Conservation (phyloP, 2,888 invertebrate genomes). For the Oxycera nigricornis region DNA sequence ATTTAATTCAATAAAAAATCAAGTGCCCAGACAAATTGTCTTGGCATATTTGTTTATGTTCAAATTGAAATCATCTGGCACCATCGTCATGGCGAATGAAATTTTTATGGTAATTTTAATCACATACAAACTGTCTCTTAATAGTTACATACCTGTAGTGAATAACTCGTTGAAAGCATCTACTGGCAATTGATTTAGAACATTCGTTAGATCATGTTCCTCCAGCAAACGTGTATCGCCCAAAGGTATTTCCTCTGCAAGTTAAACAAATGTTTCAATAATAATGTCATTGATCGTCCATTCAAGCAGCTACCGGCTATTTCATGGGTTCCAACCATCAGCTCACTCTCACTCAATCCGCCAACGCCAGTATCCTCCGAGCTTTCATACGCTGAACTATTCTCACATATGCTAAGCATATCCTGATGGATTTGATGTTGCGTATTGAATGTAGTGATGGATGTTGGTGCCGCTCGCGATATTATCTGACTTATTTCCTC, state of each 20-base stretch:
- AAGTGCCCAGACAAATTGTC: too few relatives aligned
- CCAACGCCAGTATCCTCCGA: slow-evolving; percentile 69
- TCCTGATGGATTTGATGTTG: slow-evolving; percentile 56
- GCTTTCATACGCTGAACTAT: slow-evolving; percentile 70
- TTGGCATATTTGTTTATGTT: too few relatives aligned
- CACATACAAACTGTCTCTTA: too few relatives aligned
- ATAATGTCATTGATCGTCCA: not conserved
- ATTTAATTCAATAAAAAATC: too few relatives aligned
- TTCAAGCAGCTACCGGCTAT: slow-evolving; percentile 54
- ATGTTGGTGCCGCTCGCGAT: slow-evolving; percentile 48
- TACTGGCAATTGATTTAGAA: slow-evolving; percentile 78
- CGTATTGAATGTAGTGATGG: slow-evolving; percentile 21
- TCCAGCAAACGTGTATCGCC: slow-evolving; percentile 69
- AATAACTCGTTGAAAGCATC: slow-evolving; percentile 86
- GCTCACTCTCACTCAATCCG: slow-evolving; percentile 68
- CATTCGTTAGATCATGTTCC: slow-evolving; percentile 78
- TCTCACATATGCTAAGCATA: slow-evolving; percentile 64
- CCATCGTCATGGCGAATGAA: too few relatives aligned
- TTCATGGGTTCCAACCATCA: slow-evolving; percentile 64
- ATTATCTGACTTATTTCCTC: slow-evolving; percentile 46
- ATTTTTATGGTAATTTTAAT: too few relatives aligned
- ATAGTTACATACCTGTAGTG: slow-evolving; percentile 72
- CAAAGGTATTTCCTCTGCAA: slow-evolving; percentile 65
- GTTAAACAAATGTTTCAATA: not conserved
- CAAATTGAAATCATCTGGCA: too few relatives aligned